Evolutionary conservation across 2,888 invertebrate species (phyloP).

Genomic region (Notodonta dromedarius): DNA sequence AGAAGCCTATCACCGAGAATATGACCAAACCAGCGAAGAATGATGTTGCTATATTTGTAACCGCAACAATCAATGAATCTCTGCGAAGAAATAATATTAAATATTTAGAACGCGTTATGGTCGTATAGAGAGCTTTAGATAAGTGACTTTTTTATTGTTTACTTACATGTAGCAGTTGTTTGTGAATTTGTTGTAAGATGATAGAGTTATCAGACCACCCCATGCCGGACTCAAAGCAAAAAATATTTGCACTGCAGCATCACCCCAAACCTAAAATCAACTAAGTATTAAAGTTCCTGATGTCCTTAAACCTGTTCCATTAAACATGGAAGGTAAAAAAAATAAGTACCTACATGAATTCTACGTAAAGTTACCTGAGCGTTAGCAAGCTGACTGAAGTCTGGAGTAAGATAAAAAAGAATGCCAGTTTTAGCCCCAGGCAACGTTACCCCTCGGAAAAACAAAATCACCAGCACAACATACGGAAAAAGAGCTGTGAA

Average conservation of each 20-base stretch:
- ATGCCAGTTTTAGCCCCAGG: conserved; percentile 92
- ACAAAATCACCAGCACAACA: conserved; percentile 89
- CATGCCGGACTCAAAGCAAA: conserved; percentile 94
- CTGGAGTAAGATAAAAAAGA: conserved; percentile 90
- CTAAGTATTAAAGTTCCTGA: background rate
- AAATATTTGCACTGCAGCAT: conserved; percentile 94
- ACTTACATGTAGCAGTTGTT: conserved; percentile 91
- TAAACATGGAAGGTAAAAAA: background rate
- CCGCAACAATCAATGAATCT: conserved; percentile 90
- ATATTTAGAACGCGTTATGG: background rate
- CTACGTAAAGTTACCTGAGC: conserved; percentile 80
- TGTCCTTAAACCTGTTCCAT: background rate
- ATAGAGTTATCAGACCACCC: conserved; percentile 93
- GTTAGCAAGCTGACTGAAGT: conserved; percentile 89
- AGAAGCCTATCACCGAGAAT: conserved; percentile 92
- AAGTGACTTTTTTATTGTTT: background rate
- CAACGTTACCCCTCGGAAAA: conserved; percentile 90
- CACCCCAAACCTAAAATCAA: conserved; percentile 88
- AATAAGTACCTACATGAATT: background rate
- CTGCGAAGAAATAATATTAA: conserved; percentile 64
- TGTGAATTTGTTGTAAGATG: conserved; percentile 93
- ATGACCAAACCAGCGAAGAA: conserved; percentile 93
- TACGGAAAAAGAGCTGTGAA: conserved; percentile 91
- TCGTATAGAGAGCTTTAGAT: background rate
- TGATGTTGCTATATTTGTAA: conserved; percentile 90